Base-by-base conservation (phyloP, 2,888 invertebrate species). In the Drosophila helvetica region DNA sequence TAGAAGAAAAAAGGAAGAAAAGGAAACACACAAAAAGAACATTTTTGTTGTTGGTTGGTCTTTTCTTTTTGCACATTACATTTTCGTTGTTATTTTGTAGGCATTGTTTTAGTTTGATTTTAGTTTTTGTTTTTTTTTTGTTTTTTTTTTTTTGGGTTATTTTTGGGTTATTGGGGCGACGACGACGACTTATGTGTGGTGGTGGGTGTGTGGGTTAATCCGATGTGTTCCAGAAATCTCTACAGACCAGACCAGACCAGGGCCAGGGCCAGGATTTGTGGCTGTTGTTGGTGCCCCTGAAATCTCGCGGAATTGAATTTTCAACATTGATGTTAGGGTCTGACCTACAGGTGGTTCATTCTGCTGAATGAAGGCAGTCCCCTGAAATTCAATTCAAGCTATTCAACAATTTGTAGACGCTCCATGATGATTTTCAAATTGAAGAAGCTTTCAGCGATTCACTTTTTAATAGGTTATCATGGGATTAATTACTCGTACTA, bases 11-110 rank as follows among this genome's bases (percentile, higher is more conserved):
- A 82, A 74, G 75, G 75, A 84, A 79, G 77, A 83, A 80, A 86
- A 82, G 78, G 78, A 84, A 81, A 87, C 78, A 83, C 79, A 89
- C 80, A 78, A 76, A 38, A 84, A 80, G 72, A 78, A 78, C 77
- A 80, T 78, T 81, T 77, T 82, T 73, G 76, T 75, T 75, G 73
- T 73, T 86, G 80, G 67, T 79, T 80, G 52, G 52, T 46, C 51
- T 59, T 54, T 33, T 38, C 38, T 38, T 38, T 66, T 74, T 76
- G 68, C 69, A 51, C 53, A 61, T 67, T 73, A 65, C 62, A 56
- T 67, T 53, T 45, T 33, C 33, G 33, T 4, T 12, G 33, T 3
- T 33, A 33, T 33, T 38, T 38, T 38, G 7, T 38, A 15, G 38
- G 15, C 38, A 38, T 38, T 38, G 38, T 53, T 67, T 27, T 48